Evolutionary conservation across 2,113 vertebrate species (phyloP), one percentile per base, ranked within the genome.

Genomic region (Porphyrio hochstetteri): DNA sequence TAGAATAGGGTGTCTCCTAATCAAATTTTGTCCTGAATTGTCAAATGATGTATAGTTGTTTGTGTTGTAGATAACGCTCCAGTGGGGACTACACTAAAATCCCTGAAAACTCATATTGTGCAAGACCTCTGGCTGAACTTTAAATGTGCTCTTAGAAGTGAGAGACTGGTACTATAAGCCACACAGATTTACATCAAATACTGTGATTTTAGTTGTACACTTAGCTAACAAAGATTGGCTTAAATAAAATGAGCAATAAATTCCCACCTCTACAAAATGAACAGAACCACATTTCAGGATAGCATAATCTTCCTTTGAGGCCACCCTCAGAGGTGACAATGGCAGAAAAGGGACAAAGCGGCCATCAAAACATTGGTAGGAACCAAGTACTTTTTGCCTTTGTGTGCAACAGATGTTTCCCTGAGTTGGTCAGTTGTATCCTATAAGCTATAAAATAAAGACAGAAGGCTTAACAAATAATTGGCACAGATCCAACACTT

Each of bases 71-170:
- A 98, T 98, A 97, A 97, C 35, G 0, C 86, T 97, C 90, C 97
- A 96, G 80, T 93, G 82, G 97, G 97, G 97, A 98, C 97, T 95
- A 85, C 10, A 19, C 91, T 97, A 96, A 98, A 97, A 97, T 97
- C 93, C 95, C 96, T 97, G 96, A 96, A 98, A 98, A 96, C 96
- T 97, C 89, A 16, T 91, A 95, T 97, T 97, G 97, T 97, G 67
- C 84, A 91, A 97, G 97, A 97, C 96, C 97, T 98, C 95, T 98
- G 97, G 97, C 96, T 98, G 97, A 98, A 98, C 97, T 97, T 97
- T 95, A 97, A 90, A 94, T 96, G 78, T 87, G 56, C 84, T 38
- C 81, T 94, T 87, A 95, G 79, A 90, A 98, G 92, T 91, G 64
- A 95, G 92, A 96, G 61, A 91, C n/a, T 88, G 84, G 89, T 96